A percentile compares a stretch with the other conserved stretches of the same genome.
These are phyloP conservation scores for Kryptolebias ocellatus DNA, from an alignment of 2,797 vertebrate genomes.

Conservation along the genomic window DNA sequence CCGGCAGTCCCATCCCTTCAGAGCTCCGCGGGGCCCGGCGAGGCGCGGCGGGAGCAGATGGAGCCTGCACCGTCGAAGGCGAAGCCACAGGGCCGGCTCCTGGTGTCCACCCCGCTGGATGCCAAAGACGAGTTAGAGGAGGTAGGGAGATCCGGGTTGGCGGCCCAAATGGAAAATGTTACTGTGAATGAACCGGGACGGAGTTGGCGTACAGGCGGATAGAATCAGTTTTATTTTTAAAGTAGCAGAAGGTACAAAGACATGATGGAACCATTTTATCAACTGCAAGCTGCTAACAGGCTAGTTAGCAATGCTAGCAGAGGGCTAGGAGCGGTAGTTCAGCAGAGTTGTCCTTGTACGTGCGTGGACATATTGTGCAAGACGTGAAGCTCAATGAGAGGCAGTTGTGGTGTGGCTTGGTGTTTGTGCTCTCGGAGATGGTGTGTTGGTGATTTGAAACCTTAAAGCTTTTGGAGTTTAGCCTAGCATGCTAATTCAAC, in stretches of 20 bases:
- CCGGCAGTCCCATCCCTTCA: conserved; percentile 42
- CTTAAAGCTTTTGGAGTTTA: conserved; percentile 19
- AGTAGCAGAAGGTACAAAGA: conserved; percentile 60
- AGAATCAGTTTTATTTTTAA: conserved; percentile 2
- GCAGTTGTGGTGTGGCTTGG: background rate
- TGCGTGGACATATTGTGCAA: background rate
- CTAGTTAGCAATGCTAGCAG: conserved; percentile 54
- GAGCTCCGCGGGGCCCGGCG: conserved; percentile 71
- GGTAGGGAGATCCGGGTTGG: conserved; percentile 74
- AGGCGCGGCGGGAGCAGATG: conserved; percentile 80
- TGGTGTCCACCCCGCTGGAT: conserved; percentile 91
- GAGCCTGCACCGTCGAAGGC: conserved; percentile 83
- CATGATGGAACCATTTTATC: conserved; percentile 47
- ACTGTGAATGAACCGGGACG: background rate
- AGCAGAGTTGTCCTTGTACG: background rate
- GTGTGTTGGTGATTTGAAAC: background rate
- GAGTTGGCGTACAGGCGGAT: background rate
- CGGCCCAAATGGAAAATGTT: accelerated
- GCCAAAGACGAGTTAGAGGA: conserved; percentile 96
- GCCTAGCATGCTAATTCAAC: conserved; percentile 69
- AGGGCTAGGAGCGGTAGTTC: conserved; percentile 17
- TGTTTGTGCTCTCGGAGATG: background rate
- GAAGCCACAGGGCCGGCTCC: conserved; percentile 85
- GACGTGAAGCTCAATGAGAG: background rate
- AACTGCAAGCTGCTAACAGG: conserved; percentile 32